Evolutionary conservation across 2,888 invertebrate species (phyloP).

Genomic region (Cabera pusaria): DNA sequence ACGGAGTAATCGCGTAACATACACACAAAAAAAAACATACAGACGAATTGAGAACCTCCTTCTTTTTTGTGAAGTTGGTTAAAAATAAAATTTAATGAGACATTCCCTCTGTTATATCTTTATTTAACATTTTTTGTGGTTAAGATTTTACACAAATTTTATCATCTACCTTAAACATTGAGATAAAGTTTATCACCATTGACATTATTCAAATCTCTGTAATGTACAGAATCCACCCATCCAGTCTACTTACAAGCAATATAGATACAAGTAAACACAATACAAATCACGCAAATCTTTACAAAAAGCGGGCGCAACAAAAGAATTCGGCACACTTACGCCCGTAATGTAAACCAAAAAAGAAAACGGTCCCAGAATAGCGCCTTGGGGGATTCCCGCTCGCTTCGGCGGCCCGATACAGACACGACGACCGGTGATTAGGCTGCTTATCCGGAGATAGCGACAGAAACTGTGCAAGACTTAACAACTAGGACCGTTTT

Average conservation of each 20-base stretch:
- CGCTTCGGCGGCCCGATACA: slow-evolving; percentile 78
- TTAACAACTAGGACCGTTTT: slow-evolving; percentile 83
- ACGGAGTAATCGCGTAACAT: no score
- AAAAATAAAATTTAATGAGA: no score
- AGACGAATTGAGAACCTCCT: no score
- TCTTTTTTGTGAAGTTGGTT: no score
- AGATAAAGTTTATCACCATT: slow-evolving; percentile 19
- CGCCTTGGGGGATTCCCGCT: slow-evolving; percentile 73
- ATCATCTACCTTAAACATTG: no score
- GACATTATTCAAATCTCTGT: slow-evolving; percentile 13
- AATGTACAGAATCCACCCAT: slow-evolving; percentile 17
- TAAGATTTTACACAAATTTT: no score
- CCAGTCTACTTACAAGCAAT: slow-evolving; percentile 32
- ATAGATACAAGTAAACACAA: slow-evolving; percentile 55
- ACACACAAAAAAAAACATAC: no score
- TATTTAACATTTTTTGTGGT: no score
- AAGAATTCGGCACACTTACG: slow-evolving; percentile 82
- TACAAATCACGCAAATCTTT: slow-evolving; percentile 69
- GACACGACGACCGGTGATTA: slow-evolving; percentile 83
- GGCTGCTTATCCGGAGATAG: slow-evolving; percentile 83
- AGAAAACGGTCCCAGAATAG: slow-evolving; percentile 81
- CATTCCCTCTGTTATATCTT: no score
- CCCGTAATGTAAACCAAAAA: slow-evolving; percentile 81
- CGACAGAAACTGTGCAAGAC: slow-evolving; percentile 83
- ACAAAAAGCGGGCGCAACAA: slow-evolving; percentile 72